Conservation (phyloP, 1,140 invertebrate genomes). For the Hetaerina americana region DNA sequence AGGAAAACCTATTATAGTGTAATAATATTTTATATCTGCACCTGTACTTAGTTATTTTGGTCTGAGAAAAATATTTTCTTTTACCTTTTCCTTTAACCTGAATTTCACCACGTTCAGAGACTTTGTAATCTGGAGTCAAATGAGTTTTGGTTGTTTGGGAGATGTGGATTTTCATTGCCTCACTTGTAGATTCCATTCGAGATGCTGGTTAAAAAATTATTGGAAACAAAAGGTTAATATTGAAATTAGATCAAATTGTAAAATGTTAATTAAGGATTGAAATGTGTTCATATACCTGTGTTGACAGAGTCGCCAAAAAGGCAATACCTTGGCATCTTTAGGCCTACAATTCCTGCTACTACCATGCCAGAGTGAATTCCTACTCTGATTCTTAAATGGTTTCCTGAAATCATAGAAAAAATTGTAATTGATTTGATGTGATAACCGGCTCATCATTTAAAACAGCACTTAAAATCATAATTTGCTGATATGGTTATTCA, state of each 20-base stretch:
- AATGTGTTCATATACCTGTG: constrained; percentile 32
- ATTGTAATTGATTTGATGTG: too few species aligned
- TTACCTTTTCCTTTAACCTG: constrained; percentile 76
- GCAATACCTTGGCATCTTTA: constrained; percentile 93
- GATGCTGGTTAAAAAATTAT: constrained; percentile 39
- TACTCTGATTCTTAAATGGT: constrained; percentile 77
- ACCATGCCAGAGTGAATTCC: constrained; percentile 83
- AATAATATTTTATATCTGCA: too few species aligned
- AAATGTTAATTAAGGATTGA: not conserved
- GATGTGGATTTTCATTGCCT: constrained; percentile 89
- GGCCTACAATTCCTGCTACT: constrained; percentile 85
- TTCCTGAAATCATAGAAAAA: too few species aligned
- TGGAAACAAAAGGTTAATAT: not conserved
- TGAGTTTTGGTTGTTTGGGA: constrained; percentile 72
- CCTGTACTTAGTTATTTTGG: too few species aligned
- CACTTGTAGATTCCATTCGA: constrained; percentile 80
- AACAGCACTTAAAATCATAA: too few species aligned
- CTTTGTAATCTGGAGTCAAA: constrained; percentile 58
- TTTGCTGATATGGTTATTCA: too few species aligned
- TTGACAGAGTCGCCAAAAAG: constrained; percentile 89
- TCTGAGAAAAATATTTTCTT: too few species aligned
- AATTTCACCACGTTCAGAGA: constrained; percentile 68
- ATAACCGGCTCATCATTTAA: too few species aligned
- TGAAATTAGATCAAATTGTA: constrained; percentile 5
- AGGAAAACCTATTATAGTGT: not conserved